Conservation (phyloP, 2,797 vertebrate species). For the Ctenopoma multispine region DNA sequence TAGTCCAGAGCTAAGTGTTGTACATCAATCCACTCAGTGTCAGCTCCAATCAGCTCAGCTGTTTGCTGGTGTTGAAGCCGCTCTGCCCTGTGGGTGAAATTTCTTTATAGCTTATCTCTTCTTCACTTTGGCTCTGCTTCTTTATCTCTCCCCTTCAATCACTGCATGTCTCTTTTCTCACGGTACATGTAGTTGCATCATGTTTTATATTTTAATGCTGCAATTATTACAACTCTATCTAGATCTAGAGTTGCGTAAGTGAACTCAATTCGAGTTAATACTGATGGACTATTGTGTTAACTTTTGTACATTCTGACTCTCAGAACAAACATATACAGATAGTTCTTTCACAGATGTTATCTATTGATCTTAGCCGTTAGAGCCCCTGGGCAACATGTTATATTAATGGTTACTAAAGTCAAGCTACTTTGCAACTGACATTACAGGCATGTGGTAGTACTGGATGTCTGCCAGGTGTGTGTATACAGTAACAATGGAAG, state of each 20-base stretch:
- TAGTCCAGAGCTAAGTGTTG: conserved; percentile 42
- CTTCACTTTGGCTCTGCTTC: not conserved
- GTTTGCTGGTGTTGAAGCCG: conserved; percentile 37
- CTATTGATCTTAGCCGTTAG: conserved; percentile 13
- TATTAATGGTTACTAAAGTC: conserved; percentile 16
- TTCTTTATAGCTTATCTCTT: conserved; percentile 22
- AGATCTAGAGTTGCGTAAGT: not conserved
- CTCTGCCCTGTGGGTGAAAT: conserved; percentile 28
- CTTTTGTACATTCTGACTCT: not conserved
- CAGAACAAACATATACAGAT: not conserved
- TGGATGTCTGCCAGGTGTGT: conserved; percentile 33
- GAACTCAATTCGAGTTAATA: not conserved
- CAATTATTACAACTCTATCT: not conserved
- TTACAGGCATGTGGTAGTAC: conserved; percentile 42
- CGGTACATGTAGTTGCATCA: conserved; percentile 11
- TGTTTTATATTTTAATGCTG: not conserved
- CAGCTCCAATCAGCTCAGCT: conserved; percentile 40
- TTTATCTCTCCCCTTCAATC: not conserved
- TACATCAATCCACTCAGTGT: conserved; percentile 42
- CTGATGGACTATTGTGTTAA: not conserved
- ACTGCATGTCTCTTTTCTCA: not conserved
- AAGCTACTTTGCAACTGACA: conserved; percentile 7
- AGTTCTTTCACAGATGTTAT: conserved; percentile 3
- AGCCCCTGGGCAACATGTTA: conserved; percentile 9
- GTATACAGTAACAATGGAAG: not conserved